Base-by-base conservation (phyloP, 2,888 invertebrate genomes). In the Pammene aurita region DNA sequence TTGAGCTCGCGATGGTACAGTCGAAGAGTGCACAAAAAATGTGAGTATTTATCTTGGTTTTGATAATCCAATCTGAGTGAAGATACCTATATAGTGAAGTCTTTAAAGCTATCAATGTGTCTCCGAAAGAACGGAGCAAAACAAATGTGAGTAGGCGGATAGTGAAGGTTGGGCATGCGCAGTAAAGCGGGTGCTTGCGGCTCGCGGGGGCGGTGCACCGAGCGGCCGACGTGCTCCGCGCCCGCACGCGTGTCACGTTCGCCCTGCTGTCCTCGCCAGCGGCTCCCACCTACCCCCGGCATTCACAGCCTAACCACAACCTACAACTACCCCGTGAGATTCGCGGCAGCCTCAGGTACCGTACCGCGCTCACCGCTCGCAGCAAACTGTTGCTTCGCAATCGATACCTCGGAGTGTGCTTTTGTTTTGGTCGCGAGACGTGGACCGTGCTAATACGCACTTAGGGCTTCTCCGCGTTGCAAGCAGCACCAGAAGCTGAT, bases 371-470 rank as follows among this genome's bases (percentile, higher is more conserved):
- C 50, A 35, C 6, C 58, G 46, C 58, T 75, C 63, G 55, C 48
- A 74, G 72, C 74, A 70, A 84, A 80, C 86, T 87, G 86, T 87
- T 86, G 86, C 85, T 80, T 75, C 62, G 16, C 76, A 78, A 86
- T 87, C 86, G 79, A 87, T 87, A 81, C 61, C 71, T 57, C 70
- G 74, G 74, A 70, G 79, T 83, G 83, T 83, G 84, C 79, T 81
- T 83, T 86, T 87, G 87, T 87, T 86, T 84, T 86, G 85, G 73
- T 82, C 74, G 73, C 76, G 75, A 73, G 73, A 66, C 26, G 66
- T 71, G 70, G 74, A 72, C 72, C 76, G 73, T 70, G 71, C 72
- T 76, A 65, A 67, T 73, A 72, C 73, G 73, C 70, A 72, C 63
- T 71, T 71, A 38, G 61, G 55, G 5, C 61, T 55, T 41, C 41